Percentiles rank a stretch among this genome's conserved stretches.
Conservation (phyloP, 1,140 invertebrate species). For the Heliconius hewitsoni region DNA sequence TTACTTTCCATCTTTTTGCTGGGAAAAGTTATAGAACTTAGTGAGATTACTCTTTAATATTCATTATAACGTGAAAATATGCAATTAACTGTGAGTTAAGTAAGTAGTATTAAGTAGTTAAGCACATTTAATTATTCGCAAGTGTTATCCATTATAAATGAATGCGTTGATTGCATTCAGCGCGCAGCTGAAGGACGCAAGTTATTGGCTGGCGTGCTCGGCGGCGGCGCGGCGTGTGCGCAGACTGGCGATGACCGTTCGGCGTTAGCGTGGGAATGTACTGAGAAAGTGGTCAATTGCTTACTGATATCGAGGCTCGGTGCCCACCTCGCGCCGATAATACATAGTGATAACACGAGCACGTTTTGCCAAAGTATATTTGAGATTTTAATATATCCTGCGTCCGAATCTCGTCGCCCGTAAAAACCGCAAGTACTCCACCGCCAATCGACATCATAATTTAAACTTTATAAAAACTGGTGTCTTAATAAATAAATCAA, state of each 20-base stretch:
- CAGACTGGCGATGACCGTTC: slow-evolving; percentile 44
- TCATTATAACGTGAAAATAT: background rate
- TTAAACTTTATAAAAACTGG: slow-evolving; percentile 68
- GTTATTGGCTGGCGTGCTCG: slow-evolving; percentile 39
- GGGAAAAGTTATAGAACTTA: too few species aligned
- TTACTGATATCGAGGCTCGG: slow-evolving; percentile 43
- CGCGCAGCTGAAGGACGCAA: slow-evolving; percentile 32
- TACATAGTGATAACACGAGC: background rate
- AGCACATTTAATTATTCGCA: slow-evolving; percentile 2
- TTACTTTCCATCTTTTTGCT: too few species aligned
- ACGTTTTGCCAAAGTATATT: slow-evolving; percentile 54
- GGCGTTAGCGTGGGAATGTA: slow-evolving; percentile 49
- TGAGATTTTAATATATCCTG: slow-evolving; percentile 50
- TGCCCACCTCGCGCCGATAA: background rate
- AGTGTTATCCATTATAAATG: slow-evolving; percentile 17
- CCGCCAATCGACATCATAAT: slow-evolving; percentile 69
- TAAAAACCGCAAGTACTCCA: slow-evolving; percentile 49
- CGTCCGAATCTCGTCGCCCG: slow-evolving; percentile 28
- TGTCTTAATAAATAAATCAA: slow-evolving; percentile 74
- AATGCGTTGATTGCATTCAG: slow-evolving; percentile 33
- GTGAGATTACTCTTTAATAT: background rate
- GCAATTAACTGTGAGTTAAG: background rate
- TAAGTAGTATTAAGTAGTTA: slow-evolving; percentile 11
- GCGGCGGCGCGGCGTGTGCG: slow-evolving; percentile 38
- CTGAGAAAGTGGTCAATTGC: slow-evolving; percentile 50